Percentiles rank a stretch among this genome's conserved stretches.
phyloP scores from a whole-genome alignment of 2,113 vertebrate species.

The Dinomys branickii region DNA sequence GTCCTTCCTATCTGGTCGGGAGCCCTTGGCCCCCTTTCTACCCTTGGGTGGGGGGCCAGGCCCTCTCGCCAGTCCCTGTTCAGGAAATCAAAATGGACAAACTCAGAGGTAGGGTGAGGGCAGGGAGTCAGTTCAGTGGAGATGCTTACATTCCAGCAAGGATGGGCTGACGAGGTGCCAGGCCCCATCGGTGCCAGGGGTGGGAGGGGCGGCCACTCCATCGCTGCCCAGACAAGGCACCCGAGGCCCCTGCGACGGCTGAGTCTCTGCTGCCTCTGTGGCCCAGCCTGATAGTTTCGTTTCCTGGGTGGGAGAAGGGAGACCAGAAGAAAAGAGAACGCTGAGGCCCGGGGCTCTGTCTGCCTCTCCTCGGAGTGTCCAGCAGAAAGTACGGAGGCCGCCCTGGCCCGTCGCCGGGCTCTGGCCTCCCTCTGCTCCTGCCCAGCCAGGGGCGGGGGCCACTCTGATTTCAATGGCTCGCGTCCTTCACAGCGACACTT shows the following conservation, averaged over 20 bases:
- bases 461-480: conserved; percentile 81
- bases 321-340: conserved; percentile 66
- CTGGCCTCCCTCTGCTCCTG: conserved; percentile 51
- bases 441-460: conserved; percentile 40
- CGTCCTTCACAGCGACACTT: conserved; percentile 85
- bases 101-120: conserved; percentile 76
- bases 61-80: conserved; percentile 66
- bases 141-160: conserved; percentile 73
- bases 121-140: conserved; percentile 57
- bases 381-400: background rate
- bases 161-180: background rate
- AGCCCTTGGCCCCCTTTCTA: conserved; percentile 83
- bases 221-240: conserved; percentile 48
- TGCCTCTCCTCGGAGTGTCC: conserved; percentile 65
- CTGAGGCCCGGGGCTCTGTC: conserved; percentile 59
- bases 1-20: conserved; percentile 67
- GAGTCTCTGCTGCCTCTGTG: conserved; percentile 56
- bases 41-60: conserved; percentile 84
- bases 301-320: conserved; percentile 67
- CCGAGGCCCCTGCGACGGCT: conserved; percentile 34
- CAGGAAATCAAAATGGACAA: conserved; percentile 75
- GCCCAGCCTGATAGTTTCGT: conserved; percentile 62
- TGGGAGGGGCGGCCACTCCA: background rate
- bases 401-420: background rate
- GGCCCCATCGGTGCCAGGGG: conserved; percentile 41